Conservation (phyloP, 2,888 invertebrate genomes). For the Hyposoter didymator region DNA sequence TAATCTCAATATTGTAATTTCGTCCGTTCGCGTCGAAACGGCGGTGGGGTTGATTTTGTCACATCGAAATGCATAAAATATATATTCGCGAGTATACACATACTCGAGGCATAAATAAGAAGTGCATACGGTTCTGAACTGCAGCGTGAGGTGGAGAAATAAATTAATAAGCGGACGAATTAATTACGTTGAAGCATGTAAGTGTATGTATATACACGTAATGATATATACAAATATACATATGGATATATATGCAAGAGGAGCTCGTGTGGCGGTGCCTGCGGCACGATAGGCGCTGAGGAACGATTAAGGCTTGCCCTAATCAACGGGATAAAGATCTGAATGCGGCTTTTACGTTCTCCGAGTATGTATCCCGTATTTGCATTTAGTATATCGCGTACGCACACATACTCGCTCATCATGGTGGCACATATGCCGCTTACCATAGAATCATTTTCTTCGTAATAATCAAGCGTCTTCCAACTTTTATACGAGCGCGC, state of each 20-base stretch:
- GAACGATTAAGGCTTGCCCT: constrained; percentile 69
- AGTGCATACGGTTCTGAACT: constrained; percentile 16
- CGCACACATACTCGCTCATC: constrained; percentile 12
- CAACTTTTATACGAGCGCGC: not conserved
- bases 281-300: constrained; percentile 58
- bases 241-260: not conserved
- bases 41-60: not conserved
- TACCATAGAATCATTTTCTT: constrained; percentile 35
- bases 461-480: constrained; percentile 9
- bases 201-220: constrained; percentile 36
- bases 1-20: not conserved
- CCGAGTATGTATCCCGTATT: constrained; percentile 66
- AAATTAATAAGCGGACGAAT: constrained; percentile 73
- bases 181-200: constrained; percentile 70
- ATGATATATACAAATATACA: constrained; percentile 4
- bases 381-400: constrained; percentile 62
- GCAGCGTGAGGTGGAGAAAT: constrained; percentile 66
- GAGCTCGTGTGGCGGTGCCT: constrained; percentile 41
- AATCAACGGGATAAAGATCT: constrained; percentile 72
- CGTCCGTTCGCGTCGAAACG: not conserved
- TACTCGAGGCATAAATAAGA: constrained; percentile 5
- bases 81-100: not conserved
- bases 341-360: constrained; percentile 65
- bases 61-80: not conserved
- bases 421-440: constrained; percentile 30